Percentiles rank a stretch among this genome's conserved stretches.
Evolutionary conservation across 1,140 invertebrate genomes (phyloP).

Genomic region (Babylonia areolata): DNA sequence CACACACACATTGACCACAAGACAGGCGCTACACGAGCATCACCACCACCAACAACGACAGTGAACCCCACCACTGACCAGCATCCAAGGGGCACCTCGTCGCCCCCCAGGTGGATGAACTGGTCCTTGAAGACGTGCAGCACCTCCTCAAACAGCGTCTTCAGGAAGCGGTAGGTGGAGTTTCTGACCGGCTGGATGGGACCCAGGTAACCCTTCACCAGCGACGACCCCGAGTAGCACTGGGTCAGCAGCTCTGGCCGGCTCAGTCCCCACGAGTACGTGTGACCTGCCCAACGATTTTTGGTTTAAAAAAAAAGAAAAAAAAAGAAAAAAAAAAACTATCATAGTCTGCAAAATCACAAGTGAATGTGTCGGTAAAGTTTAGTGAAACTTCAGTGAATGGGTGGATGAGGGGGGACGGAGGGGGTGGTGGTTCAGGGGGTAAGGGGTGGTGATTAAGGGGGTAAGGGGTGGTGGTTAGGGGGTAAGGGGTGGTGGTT

Average conservation of each 20-base stretch:
- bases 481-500: too few relatives aligned
- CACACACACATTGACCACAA: background rate
- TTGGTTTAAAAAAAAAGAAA: too few relatives aligned
- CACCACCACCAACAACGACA: too few relatives aligned
- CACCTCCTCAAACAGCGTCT: constrained; percentile 72
- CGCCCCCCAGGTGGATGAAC: constrained; percentile 84
- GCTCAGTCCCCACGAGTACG: constrained; percentile 88
- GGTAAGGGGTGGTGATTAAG: too few relatives aligned
- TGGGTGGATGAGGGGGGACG: too few relatives aligned
- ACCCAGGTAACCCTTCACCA: constrained; percentile 82
- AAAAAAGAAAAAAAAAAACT: too few relatives aligned
- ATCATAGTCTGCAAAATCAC: too few relatives aligned
- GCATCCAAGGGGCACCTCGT: constrained; percentile 92
- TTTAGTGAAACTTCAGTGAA: too few relatives aligned
- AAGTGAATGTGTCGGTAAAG: too few relatives aligned
- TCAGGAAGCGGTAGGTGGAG: constrained; percentile 72
- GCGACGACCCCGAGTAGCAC: constrained; percentile 79
- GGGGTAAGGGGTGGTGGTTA: too few relatives aligned
- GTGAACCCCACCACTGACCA: constrained; percentile 86
- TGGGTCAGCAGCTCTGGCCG: constrained; percentile 85
- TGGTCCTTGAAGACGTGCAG: constrained; percentile 73
- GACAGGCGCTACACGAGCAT: too few relatives aligned
- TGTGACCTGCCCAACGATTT: constrained; percentile 90
- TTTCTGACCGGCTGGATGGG: constrained; percentile 75
- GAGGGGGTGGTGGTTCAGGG: too few relatives aligned